Evolutionary conservation across 2,888 invertebrate species (phyloP).

Genomic region (Drosophila suboccidentalis): DNA sequence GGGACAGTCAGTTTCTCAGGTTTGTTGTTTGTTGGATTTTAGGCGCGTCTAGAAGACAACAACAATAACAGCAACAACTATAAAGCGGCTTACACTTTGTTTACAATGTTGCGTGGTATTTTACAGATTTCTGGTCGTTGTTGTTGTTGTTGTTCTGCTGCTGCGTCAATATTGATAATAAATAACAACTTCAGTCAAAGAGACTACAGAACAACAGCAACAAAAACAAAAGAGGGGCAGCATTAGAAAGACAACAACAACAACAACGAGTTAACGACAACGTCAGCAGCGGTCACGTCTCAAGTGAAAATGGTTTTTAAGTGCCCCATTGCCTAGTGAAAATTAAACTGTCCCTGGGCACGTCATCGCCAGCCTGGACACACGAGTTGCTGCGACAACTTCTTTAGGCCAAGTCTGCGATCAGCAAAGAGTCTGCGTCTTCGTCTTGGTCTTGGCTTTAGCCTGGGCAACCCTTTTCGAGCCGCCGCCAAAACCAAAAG

Average conservation of each 20-base stretch:
- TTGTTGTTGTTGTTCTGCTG: slow-evolving; percentile 37
- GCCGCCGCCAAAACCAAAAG: slow-evolving; percentile 64
- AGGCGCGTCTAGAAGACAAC: slow-evolving; percentile 58
- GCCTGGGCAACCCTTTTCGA: slow-evolving; percentile 33
- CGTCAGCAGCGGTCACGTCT: slow-evolving; percentile 75
- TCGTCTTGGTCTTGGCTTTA: not conserved
- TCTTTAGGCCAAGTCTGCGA: slow-evolving; percentile 49
- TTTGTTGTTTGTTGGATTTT: slow-evolving; percentile 49
- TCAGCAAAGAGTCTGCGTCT: not conserved
- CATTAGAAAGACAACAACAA: slow-evolving; percentile 52
- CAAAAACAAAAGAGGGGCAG: slow-evolving; percentile 47
- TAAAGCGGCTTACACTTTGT: slow-evolving; percentile 80
- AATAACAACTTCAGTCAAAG: slow-evolving; percentile 60
- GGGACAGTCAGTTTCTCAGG: slow-evolving; percentile 68
- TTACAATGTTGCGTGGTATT: slow-evolving; percentile 81
- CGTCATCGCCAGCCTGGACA: slow-evolving; percentile 58
- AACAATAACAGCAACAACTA: slow-evolving; percentile 44
- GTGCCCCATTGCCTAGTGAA: slow-evolving; percentile 77
- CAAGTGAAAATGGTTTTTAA: slow-evolving; percentile 80
- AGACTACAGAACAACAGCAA: slow-evolving; percentile 36
- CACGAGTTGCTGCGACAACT: slow-evolving; percentile 58
- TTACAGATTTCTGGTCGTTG: slow-evolving; percentile 64
- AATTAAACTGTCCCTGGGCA: slow-evolving; percentile 81
- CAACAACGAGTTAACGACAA: slow-evolving; percentile 45
- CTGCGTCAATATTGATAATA: slow-evolving; percentile 81